Evolutionary conservation across 2,797 vertebrate species (phyloP).

Genomic region (Spheniscus humboldti): DNA sequence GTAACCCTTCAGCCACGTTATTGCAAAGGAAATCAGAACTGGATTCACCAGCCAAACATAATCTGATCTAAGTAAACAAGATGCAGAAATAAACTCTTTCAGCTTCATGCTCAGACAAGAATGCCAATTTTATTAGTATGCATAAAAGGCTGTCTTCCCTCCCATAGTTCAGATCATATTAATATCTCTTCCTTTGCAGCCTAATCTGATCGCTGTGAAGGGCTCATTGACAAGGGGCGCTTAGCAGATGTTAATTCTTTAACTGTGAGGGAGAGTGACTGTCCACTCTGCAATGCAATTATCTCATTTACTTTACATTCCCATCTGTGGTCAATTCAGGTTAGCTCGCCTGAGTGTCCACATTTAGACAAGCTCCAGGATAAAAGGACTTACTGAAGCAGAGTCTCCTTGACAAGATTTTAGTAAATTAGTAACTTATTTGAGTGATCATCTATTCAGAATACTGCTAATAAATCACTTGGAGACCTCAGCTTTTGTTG

Average conservation of each 20-base stretch:
- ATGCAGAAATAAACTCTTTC: background rate
- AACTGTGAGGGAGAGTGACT: conserved; percentile 40
- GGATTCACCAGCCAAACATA: background rate
- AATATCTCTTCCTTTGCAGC: background rate
- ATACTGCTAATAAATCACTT: conserved; percentile 62
- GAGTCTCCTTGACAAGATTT: conserved; percentile 53
- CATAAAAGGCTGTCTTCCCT: background rate
- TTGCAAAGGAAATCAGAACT: background rate
- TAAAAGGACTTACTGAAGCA: conserved; percentile 60
- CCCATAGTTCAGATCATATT: background rate
- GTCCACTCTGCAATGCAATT: conserved; percentile 63
- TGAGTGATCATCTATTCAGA: conserved; percentile 33
- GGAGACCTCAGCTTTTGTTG: conserved; percentile 28
- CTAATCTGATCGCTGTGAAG: background rate
- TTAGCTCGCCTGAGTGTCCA: conserved; percentile 61
- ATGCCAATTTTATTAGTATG: background rate
- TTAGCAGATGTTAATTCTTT: conserved; percentile 53
- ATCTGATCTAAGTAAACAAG: conserved; percentile 6
- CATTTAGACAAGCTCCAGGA: conserved; percentile 53
- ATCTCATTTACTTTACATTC: conserved; percentile 54
- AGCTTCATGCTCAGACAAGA: background rate
- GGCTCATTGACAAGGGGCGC: background rate
- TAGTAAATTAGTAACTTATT: conserved; percentile 58
- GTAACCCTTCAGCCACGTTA: background rate
- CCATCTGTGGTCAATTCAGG: conserved; percentile 61